These are phyloP conservation scores for Syngnathus rostellatus DNA, from an alignment of 2,797 vertebrate genomes.

Conservation along the genomic window DNA sequence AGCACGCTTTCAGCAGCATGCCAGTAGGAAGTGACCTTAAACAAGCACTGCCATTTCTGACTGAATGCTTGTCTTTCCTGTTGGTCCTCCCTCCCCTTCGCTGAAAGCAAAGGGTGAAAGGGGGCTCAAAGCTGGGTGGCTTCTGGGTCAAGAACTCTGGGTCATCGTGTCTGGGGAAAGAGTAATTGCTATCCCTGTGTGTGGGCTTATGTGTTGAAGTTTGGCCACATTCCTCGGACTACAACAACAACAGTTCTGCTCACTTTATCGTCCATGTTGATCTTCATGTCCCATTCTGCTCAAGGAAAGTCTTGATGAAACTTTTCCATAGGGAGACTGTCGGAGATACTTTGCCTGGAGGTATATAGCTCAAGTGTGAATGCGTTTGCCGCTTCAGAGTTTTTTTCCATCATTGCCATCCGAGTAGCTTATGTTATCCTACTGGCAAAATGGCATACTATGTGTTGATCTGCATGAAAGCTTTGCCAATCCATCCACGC, in stretches of 20 bases:
- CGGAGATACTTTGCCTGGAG: not conserved
- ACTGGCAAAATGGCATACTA: constrained; percentile 29
- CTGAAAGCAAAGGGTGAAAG: constrained; percentile 36
- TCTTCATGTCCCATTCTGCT: constrained; percentile 2
- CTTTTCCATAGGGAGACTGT: not conserved
- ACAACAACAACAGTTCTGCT: constrained; percentile 39
- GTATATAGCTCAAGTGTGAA: not conserved
- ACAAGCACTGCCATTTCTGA: constrained; percentile 60
- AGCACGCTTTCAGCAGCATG: constrained; percentile 50
- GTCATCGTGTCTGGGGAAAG: constrained; percentile 44
- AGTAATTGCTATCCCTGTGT: constrained; percentile 58
- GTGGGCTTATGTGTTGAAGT: constrained; percentile 54
- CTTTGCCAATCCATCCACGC: constrained; percentile 30
- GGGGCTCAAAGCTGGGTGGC: constrained; percentile 30
- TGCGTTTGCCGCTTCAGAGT: constrained; percentile 1
- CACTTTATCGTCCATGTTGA: constrained; percentile 40
- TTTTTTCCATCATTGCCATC: not conserved
- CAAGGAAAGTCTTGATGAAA: constrained; percentile 7
- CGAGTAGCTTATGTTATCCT: constrained; percentile 10
- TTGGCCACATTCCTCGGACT: constrained; percentile 43
- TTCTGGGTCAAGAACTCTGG: constrained; percentile 45
- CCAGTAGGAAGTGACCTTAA: constrained; percentile 70
- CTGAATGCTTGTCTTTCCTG: constrained; percentile 46
- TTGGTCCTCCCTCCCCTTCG: constrained; percentile 20
- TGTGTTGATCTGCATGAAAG: constrained; percentile 35